phyloP scores from a whole-genome alignment of 2,797 vertebrate genomes.

The Falco columbarius region DNA sequence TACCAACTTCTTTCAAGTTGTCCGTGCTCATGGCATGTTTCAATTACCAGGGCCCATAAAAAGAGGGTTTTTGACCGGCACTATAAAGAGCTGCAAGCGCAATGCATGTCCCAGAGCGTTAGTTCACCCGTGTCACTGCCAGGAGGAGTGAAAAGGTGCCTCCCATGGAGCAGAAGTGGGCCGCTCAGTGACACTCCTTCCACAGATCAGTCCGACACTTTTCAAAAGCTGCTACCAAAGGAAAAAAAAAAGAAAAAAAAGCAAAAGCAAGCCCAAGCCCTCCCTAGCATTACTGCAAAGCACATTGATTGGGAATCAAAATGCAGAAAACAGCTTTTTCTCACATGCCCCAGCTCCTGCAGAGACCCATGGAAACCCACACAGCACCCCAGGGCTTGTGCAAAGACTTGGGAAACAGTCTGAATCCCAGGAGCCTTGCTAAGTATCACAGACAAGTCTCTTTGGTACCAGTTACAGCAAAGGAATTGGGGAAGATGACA shows the following conservation, averaged over 20 bases:
- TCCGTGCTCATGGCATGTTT: not conserved
- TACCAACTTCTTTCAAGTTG: not conserved
- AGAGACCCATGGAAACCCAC: not conserved
- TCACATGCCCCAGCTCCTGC: not conserved
- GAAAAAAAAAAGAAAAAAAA: no score
- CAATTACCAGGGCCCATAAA: not conserved
- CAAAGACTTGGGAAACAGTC: not conserved
- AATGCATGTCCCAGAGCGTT: not conserved
- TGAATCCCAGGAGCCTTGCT: constrained; percentile 3
- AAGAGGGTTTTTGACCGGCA: not conserved
- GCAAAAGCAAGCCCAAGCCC: not conserved
- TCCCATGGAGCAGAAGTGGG: not conserved
- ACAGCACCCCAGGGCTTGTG: not conserved
- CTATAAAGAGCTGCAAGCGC: not conserved
- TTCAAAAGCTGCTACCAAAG: not conserved
- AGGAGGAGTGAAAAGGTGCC: not conserved
- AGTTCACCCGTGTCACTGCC: not conserved
- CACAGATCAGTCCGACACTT: accelerated
- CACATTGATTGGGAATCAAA: constrained; percentile 13
- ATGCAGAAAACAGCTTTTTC: not conserved
- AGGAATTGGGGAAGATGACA: not conserved
- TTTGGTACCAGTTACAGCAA: not conserved
- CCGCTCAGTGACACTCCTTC: not conserved
- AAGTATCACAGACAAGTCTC: constrained; percentile 1
- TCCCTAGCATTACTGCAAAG: not conserved